Conservation (phyloP, 2,888 invertebrate species). For the Eledone cirrhosa region DNA sequence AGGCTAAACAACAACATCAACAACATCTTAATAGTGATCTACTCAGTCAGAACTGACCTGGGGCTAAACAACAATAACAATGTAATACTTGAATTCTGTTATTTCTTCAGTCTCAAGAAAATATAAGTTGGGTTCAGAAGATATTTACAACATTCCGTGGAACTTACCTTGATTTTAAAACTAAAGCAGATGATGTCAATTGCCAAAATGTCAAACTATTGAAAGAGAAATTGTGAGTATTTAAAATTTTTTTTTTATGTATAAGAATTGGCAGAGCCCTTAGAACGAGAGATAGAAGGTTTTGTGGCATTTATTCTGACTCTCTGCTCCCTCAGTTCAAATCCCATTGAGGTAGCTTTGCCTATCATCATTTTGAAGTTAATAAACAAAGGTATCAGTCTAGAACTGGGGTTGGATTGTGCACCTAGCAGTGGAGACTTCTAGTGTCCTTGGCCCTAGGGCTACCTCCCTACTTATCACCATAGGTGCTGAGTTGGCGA, state of each 20-base stretch:
- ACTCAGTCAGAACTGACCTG: too few relatives aligned
- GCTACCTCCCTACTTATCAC: too few relatives aligned
- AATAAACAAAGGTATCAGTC: too few relatives aligned
- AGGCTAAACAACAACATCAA: too few relatives aligned
- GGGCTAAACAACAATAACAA: background rate
- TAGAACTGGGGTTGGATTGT: too few relatives aligned
- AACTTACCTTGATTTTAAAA: constrained; percentile 66
- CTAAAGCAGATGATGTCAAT: constrained; percentile 65
- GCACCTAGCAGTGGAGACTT: too few relatives aligned
- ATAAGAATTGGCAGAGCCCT: constrained; percentile 44
- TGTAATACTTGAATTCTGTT: background rate
- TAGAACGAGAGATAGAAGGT: constrained; percentile 57
- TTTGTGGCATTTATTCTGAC: too few relatives aligned
- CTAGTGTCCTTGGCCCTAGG: too few relatives aligned
- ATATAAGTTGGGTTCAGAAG: constrained; percentile 64
- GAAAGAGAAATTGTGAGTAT: background rate
- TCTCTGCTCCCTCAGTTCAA: too few relatives aligned
- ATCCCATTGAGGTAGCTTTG: too few relatives aligned
- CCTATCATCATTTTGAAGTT: constrained; percentile 63
- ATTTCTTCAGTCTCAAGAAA: constrained; percentile 60
- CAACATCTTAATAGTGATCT: too few relatives aligned
- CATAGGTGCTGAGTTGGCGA: too few relatives aligned
- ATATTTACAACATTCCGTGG: constrained; percentile 67
- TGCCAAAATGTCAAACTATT: constrained; percentile 52
- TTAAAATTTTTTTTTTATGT: constrained; percentile 3